phyloP scores from a whole-genome alignment of 2,113 vertebrate genomes.

The Hassar affinis region DNA sequence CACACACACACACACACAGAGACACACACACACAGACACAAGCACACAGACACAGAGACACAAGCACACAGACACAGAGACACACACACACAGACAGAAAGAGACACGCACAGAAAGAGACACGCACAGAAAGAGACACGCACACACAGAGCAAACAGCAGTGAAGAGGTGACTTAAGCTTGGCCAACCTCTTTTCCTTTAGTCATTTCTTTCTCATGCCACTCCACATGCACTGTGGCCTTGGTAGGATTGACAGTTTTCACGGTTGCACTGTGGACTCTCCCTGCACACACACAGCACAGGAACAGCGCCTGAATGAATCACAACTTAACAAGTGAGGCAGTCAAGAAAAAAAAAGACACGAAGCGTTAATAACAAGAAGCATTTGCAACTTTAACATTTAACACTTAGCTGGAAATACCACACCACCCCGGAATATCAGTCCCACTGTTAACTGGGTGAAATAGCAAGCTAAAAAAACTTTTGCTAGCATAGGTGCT shows the following conservation, averaged over 20 bases:
- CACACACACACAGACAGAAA: no score
- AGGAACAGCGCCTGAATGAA: not conserved
- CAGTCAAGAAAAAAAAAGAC: no score
- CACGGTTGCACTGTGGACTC: slow-evolving; percentile 67
- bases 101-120: no score
- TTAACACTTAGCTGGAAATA: not conserved
- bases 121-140: no score
- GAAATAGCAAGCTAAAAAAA: not conserved
- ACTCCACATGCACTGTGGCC: slow-evolving; percentile 65
- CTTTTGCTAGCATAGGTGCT: not conserved
- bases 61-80: no score
- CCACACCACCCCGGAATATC: not conserved
- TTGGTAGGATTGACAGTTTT: slow-evolving; percentile 56
- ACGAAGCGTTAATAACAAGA: no score
- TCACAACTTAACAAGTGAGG: no score
- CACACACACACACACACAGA: no score
- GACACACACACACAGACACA: no score
- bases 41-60: no score
- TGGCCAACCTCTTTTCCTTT: slow-evolving; percentile 70
- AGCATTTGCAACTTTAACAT: no score
- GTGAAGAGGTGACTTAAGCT: not conserved
- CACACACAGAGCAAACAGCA: not conserved
- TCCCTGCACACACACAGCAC: slow-evolving; percentile 58
- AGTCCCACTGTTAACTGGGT: not conserved
- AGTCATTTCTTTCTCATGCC: slow-evolving; percentile 59